A percentile compares a stretch with the other conserved stretches of the same genome.
These are phyloP conservation scores for Erythrocebus patas DNA, from an alignment of 2,113 vertebrate genomes.

Conservation along the genomic window DNA sequence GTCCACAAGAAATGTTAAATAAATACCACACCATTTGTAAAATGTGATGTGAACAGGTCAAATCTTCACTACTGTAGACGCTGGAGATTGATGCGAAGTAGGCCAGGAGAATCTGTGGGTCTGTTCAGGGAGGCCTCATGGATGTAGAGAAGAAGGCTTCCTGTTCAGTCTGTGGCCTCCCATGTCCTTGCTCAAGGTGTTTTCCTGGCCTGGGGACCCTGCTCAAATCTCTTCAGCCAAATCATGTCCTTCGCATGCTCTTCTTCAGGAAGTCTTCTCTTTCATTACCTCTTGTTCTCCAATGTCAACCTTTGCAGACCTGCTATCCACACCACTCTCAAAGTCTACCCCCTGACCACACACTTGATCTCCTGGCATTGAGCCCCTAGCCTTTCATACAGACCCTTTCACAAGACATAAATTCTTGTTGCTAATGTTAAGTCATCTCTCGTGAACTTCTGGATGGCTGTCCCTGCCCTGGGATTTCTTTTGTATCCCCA, in stretches of 20 bases:
- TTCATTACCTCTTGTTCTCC: background rate
- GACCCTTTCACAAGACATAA: background rate
- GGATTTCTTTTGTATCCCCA: background rate
- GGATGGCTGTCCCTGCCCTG: background rate
- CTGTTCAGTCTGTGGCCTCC: background rate
- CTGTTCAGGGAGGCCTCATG: background rate
- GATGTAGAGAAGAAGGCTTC: background rate
- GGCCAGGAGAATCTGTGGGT: background rate
- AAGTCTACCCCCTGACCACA: accelerated
- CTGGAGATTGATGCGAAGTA: background rate
- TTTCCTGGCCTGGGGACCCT: background rate
- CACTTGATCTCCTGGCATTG: background rate
- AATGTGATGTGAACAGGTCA: background rate
- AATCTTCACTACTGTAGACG: background rate
- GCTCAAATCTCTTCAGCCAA: background rate
- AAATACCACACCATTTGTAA: background rate
- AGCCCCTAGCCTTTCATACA: too few relatives aligned
- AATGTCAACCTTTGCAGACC: background rate
- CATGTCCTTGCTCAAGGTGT: background rate
- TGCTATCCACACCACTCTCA: too few relatives aligned
- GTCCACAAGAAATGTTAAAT: background rate
- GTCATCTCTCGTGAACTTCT: background rate
- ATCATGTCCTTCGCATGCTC: background rate
- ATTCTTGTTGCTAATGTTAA: background rate
- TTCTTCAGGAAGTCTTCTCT: background rate